These are phyloP conservation scores for Zaprionus ornatus DNA, from an alignment of 1,140 invertebrate species.

Conservation along the genomic window DNA sequence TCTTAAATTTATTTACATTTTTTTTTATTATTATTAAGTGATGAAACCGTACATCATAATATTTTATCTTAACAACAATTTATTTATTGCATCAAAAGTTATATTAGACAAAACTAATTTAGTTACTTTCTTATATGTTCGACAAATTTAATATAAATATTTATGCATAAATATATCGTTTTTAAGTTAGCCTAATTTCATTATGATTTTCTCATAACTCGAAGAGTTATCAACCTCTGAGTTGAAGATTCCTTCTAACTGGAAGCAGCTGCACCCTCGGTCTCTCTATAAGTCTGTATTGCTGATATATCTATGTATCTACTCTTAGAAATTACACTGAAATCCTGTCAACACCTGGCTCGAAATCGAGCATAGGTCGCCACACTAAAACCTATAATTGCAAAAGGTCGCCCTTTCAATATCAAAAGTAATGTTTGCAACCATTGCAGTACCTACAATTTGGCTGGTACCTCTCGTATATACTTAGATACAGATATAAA, in stretches of 20 bases:
- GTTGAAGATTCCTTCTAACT: background rate
- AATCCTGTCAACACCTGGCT: too few relatives aligned
- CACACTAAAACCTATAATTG: too few relatives aligned
- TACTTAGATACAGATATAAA: background rate
- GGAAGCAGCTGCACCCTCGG: background rate
- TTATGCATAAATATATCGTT: background rate
- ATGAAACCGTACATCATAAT: too few relatives aligned
- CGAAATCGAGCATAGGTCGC: too few relatives aligned
- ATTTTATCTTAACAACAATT: too few relatives aligned
- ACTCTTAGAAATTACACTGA: background rate
- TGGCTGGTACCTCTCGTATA: background rate
- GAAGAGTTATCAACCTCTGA: background rate
- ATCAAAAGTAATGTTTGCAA: background rate
- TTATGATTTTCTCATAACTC: accelerated
- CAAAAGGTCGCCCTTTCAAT: too few relatives aligned
- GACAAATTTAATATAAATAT: too few relatives aligned
- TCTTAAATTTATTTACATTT: background rate
- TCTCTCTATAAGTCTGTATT: background rate
- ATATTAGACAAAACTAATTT: too few relatives aligned
- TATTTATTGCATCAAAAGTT: too few relatives aligned
- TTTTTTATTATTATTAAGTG: too few relatives aligned
- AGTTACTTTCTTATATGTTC: background rate
- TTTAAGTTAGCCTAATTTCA: background rate
- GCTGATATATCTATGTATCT: background rate
- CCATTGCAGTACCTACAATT: too few relatives aligned